Base-by-base conservation (phyloP, 2,113 vertebrate genomes). In the Verasper variegatus region DNA sequence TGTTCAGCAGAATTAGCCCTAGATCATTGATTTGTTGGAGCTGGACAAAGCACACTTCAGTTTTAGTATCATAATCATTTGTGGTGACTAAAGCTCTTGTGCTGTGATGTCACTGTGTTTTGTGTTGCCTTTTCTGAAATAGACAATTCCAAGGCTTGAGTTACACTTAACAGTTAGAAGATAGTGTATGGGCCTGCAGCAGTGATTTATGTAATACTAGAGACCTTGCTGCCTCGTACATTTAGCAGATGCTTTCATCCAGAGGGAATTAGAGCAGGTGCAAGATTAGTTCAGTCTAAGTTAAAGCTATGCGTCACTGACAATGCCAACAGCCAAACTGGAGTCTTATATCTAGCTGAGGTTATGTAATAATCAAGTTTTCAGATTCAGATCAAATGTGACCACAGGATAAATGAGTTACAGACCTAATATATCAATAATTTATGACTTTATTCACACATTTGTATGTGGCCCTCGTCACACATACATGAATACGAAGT, bases 171-270 rank as follows among this genome's bases (percentile, higher is more conserved):
- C 15, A 40, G 55, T 24, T 2, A 1, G 6, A 11, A 24, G 55
- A 54, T n/a, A 31, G 15, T 31, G 26, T 26, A 9, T 14, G 20
- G 37, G 24, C 58, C 69, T 61, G 37, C 37, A 72, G 63, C 58
- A 62, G 42, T 42, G 21, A 17, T 70, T 54, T 70, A 58, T 70
- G 42, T n/a, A 45, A 68, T 12, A 14, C n/a, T 24, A 17, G 56
- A 64, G 35, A 37, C 45, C 10, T 31, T 20, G 18, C 37, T 63
- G n/a, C n/a, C 27, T 51, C 42, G 40, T 52, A 84, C 59, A 56
- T 78, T 81, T 35, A 78, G 35, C 56, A 68, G 55, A 75, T 56
- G 23, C 26, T 35, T 54, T 60, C 8, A 26, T 55, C 27, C 27
- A 14, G 12, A 51, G 12, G 51, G 57, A 59, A 49, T 58, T 51